Evolutionary conservation across 2,888 invertebrate genomes (phyloP), one percentile per base, ranked within the genome.

Genomic region (Agriopis marginaria): DNA sequence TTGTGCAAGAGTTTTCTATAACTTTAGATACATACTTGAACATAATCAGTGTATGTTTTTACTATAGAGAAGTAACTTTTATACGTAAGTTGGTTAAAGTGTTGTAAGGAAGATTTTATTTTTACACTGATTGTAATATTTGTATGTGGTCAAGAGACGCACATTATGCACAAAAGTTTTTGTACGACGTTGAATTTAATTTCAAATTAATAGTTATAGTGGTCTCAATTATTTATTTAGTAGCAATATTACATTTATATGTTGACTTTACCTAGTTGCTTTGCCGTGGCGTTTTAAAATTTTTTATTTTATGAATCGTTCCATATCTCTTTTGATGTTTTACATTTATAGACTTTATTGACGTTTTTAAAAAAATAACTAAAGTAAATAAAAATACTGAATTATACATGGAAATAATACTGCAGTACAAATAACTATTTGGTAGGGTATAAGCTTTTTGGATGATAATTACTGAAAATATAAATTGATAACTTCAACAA

Each of bases 41-140:
- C 80, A 82, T 86, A 83, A 83, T 80, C 80, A 78, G 76, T 76
- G 73, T 79, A 78, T 74, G 78, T 78, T 80, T 77, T 77, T 79
- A 75, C 70, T 73, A 73, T 80, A 81, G 70, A 62, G 73, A 78
- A 84, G 83, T 87, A 87, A 88, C 79, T 85, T 89, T 89, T 89
- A 87, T 89, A 90, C 89, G 87, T 90, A 89, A 89, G 89, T 85
- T 77, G 83, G 82, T 82, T 84, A 85, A 82, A 77, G 82, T 81
- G 82, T 86, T 86, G 80, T 86, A 86, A 85, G 81, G 81, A 73
- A 88, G 73, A 86, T 86, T 87, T 88, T 89, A 89, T 89, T 91
- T 91, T 90, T 90, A 89, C 89, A 89, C 87, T 84, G 81, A 86
- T 84, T 83, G 80, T 85, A 85, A 83, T 86, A 83, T 75, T 81